Base-by-base conservation (phyloP, 2,888 invertebrate genomes). In the Phragmatobia fuliginosa region DNA sequence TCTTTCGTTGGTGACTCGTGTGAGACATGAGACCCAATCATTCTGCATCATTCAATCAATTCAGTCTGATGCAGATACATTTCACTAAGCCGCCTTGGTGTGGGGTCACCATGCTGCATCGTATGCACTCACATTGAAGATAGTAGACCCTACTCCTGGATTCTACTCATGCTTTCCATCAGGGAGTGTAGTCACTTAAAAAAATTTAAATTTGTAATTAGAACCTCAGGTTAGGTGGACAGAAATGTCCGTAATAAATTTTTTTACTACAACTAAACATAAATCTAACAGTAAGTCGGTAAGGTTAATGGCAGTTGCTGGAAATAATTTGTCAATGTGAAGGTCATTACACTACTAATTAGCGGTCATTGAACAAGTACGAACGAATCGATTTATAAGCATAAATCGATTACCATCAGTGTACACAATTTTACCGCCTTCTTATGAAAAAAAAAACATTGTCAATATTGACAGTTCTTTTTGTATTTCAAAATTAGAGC, bases 401-500 rank as follows among this genome's bases (percentile, higher is more conserved):
- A 56, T 28, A 5, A 25, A 28, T 56, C 28, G 56, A 49, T 49
- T n/a, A 49, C 45, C n/a, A 49, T 21, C 45, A 8, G 10, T 8
- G 45, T n/a, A 49, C 2, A 49, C 45, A 49, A 10, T 49, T 21
- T 49, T n/a, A 2, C n/a, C 45, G 21, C n/a, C 21, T 49, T 49
- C 1, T 49, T 49, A 21, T 1, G n/a, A 49, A 21, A 49, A 49
- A 49, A n/a, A 49, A 21, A 6, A 2, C n/a, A n/a, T n/a, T 49
- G 45, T n/a, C 36, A 58, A 18, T 31, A 59, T 59, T 66, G 66
- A 58, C 31, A 59, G n/a, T 31, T 41, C n/a, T 31, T 66, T 41
- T 18, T 59, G 6, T 18, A 16, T 66, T 66, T 60, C 36, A 33
- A 66, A 66, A 59, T 33, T 61, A 25, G 66, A 66, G 61, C 49